phyloP scores from a whole-genome alignment of 2,797 vertebrate genomes.

The Sparus aurata region DNA sequence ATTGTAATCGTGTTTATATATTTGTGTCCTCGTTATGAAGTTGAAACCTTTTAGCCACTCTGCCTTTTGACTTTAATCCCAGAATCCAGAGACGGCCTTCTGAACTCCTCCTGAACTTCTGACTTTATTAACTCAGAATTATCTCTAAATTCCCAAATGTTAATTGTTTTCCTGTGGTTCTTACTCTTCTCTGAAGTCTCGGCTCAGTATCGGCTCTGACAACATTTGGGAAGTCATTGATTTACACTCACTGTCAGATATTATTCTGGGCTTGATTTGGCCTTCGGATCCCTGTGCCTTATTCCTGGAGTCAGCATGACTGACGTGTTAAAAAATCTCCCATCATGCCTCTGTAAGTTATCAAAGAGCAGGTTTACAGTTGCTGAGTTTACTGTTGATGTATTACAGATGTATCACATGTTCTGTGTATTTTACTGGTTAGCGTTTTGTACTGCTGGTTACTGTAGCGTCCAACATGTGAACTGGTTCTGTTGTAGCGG shows the following conservation, averaged over 20 bases:
- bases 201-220: conserved; percentile 11
- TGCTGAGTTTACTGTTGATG: conserved; percentile 60
- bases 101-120: conserved; percentile 4
- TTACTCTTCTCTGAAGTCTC: conserved; percentile 12
- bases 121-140: conserved; percentile 21
- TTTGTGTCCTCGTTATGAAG: not conserved
- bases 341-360: conserved; percentile 57
- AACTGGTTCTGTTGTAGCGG: conserved; percentile 56
- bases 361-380: conserved; percentile 67
- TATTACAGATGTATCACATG: conserved; percentile 48
- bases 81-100: conserved; percentile 12
- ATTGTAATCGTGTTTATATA: not conserved
- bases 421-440: conserved; percentile 51
- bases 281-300: conserved; percentile 76
- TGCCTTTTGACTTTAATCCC: conserved; percentile 54
- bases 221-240: not conserved
- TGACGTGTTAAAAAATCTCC: conserved; percentile 24
- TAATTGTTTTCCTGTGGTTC: conserved; percentile 7
- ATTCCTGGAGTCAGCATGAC: conserved; percentile 41
- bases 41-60: conserved; percentile 28
- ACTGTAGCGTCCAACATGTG: conserved; percentile 58
- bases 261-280: not conserved
- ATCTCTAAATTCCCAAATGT: conserved; percentile 25
- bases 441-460: conserved; percentile 66
- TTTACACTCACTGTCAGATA: conserved; percentile 12